Percentiles rank a stretch among this genome's conserved stretches.
phyloP scores from a whole-genome alignment of 2,113 vertebrate genomes.

The Nibea albiflora region DNA sequence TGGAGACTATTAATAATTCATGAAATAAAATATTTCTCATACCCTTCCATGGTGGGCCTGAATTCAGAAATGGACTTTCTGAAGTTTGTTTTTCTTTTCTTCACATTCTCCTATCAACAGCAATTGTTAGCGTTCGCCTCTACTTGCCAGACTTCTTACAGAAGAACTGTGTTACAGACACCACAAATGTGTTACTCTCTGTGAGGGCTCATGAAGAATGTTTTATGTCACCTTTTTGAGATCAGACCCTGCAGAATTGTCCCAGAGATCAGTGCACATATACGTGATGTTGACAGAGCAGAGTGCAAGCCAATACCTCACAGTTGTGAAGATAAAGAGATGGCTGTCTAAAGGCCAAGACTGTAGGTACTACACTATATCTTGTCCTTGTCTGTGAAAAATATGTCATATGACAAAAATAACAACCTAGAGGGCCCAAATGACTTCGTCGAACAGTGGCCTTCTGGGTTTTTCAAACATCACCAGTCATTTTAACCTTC shows the following conservation, averaged over 20 bases:
- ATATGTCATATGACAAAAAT: neutral
- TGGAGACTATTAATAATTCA: conserved; percentile 43
- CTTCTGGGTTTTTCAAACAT: no score
- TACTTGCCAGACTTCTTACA: neutral
- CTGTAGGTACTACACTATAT: neutral
- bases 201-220: neutral
- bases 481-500: no score
- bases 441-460: neutral
- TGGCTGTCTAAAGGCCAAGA: neutral
- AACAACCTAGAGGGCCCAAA: neutral
- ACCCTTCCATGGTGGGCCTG: neutral
- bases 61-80: neutral
- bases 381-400: neutral
- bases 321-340: neutral
- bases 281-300: neutral
- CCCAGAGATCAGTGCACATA: neutral
- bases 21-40: conserved; percentile 42
- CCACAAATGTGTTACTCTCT: neutral
- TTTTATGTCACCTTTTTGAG: neutral
- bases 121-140: neutral
- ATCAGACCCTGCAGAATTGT: neutral
- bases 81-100: neutral
- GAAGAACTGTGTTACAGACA: neutral
- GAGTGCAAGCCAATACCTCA: neutral
- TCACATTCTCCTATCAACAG: neutral